Conservation (phyloP, 2,113 vertebrate genomes). For the Sphyrna mokarran region DNA sequence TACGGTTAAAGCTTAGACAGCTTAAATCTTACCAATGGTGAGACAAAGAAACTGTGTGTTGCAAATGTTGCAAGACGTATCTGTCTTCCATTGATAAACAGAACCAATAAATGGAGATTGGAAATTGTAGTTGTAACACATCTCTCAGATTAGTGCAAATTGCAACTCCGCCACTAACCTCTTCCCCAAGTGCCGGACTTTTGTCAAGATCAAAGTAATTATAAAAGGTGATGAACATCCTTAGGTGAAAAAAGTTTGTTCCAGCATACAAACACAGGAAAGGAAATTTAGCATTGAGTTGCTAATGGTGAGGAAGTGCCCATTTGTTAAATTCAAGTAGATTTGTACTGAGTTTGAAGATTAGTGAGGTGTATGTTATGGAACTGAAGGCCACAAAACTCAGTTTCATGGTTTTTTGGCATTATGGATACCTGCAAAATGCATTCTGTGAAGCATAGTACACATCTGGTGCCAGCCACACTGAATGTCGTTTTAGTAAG, state of each 20-base stretch:
- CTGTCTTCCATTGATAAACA: neutral
- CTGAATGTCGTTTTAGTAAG: no score
- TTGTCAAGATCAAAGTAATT: conserved; percentile 30
- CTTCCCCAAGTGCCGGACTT: neutral
- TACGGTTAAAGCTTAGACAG: neutral
- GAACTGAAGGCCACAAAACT: no score
- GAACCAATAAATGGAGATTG: neutral
- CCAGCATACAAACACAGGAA: neutral
- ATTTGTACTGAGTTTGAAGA: neutral
- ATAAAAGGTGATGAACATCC: neutral
- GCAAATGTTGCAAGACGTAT: neutral
- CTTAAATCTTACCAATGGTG: neutral
- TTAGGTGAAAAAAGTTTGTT: neutral
- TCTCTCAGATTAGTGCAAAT: neutral
- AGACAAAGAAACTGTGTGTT: neutral
- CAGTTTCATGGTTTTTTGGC: no score
- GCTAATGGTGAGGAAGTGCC: neutral
- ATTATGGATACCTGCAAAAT: no score
- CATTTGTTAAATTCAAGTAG: neutral
- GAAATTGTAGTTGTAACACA: neutral
- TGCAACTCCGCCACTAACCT: neutral
- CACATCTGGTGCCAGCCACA: no score
- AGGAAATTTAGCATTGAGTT: neutral
- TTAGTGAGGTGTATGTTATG: neutral
- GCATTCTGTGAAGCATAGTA: no score